Base-by-base conservation (phyloP, 1,140 invertebrate genomes). In the Probaryconus sp. region DNA sequence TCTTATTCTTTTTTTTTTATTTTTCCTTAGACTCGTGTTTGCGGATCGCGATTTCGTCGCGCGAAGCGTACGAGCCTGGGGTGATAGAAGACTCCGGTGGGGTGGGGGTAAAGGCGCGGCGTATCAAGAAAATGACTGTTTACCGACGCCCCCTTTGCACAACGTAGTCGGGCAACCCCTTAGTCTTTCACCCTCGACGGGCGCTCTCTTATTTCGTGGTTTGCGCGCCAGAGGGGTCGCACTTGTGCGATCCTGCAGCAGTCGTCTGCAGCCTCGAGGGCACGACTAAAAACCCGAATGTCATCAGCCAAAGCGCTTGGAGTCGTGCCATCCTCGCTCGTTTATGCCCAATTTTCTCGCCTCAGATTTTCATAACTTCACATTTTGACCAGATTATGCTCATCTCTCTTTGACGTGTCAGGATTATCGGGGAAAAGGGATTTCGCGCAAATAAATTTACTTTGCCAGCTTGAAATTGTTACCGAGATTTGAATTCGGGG, bases 81-180 rank as follows among this genome's bases (percentile, higher is more conserved):
- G 50, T 51, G 38, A 71, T 50, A 40, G 42, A 61, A 61, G 47
- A 64, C 45, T 53, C 11, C 43, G 3, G 16, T 18, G 40, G 68
- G 42, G 65, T 61, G 67, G 55, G 45, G 61, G 55, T 20, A 47
- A 67, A 68, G 63, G 64, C 76, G 69, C 63, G 55, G 47, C 70
- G 56, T 76, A 79, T 79, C 71, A 77, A 69, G 71, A 78, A 77
- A 78, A 78, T 80, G 67, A 78, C 74, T 80, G 74, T 80, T 78
- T 78, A 78, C 73, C 67, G 45, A 78, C 76, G 69, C 73, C 73
- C 72, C 67, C 63, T 63, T 67, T 51, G 30, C 47, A 42, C 56
- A 51, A 69, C 37, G 56, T 40, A 28, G 30, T 21, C 33, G 30
- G 21, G 51, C 68, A 73, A 70, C 69, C 77, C 74, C 69, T 68